Base-by-base conservation (phyloP, 2,888 invertebrate genomes). In the Eustalomyia histrio region DNA sequence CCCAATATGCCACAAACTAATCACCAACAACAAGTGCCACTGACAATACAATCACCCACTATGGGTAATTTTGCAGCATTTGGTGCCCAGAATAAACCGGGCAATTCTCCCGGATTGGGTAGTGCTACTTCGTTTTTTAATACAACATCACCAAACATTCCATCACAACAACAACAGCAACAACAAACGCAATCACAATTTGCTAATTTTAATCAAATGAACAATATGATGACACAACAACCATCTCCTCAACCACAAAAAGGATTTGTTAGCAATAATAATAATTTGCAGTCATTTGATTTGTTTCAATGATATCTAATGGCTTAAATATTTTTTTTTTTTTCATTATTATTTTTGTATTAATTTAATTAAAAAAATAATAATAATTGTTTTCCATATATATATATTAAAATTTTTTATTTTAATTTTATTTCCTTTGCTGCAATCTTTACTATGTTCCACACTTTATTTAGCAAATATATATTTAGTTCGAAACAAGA, bases 301-400 rank as follows among this genome's bases (percentile, higher is more conserved):
- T 86, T 90, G 83, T 91, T 91, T 86, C 90, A 91, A 91, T 91
- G 90, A 91, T 91, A 91, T 88, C 88, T 89, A 87, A 86, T 89
- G 83, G 88, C 88, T 79, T 89, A 87, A 88, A 86, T 69, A 50
- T 53, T 69, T 17, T 29, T 72, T 75, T 53, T 18, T 39, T 74
- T 52, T 64, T 1, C 61, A 39, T 68, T 53, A 53, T 67, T 72
- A 57, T 71, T 68, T 80, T 35, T 58, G 29, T 76, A 80, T 64
- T 74, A 29, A 79, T 69, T 58, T 72, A 74, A 73, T 57, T 35
- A 18, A 69, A 61, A 63, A 64, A 65, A 43, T n/a, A 17, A 75
- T 33, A 57, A 18, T 33, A 57, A 65, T 55, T 65, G 50, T 69
- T 76, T 71, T 55, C 39, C 35, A 63, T 72, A 29, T 52, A 24